Evolutionary conservation across 2,113 vertebrate species (phyloP).

Genomic region (Solea solea): DNA sequence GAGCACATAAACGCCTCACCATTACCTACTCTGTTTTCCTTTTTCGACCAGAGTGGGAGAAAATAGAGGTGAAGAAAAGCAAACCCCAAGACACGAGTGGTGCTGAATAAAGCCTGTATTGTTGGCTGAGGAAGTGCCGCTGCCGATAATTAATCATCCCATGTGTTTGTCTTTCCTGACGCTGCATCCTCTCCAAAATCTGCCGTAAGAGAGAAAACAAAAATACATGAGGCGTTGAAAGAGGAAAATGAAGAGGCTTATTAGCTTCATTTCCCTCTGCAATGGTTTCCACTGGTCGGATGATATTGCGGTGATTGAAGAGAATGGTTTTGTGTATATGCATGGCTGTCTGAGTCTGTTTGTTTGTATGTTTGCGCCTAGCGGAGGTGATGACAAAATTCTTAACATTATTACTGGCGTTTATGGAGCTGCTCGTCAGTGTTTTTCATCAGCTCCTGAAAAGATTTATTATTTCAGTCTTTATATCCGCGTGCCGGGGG

Average conservation of each 20-base stretch:
- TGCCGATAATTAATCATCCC: conserved; percentile 77
- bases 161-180: conserved; percentile 80
- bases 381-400: conserved; percentile 60
- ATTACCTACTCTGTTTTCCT: conserved; percentile 77
- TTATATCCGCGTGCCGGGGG: not conserved
- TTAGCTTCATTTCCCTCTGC: conserved; percentile 70
- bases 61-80: conserved; percentile 71
- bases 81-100: conserved; percentile 48
- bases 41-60: conserved; percentile 53
- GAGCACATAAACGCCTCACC: conserved; percentile 67
- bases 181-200: conserved; percentile 75
- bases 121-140: conserved; percentile 68
- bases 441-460: conserved; percentile 16
- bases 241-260: conserved; percentile 68
- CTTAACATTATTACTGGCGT: conserved; percentile 53
- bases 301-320: conserved; percentile 50
- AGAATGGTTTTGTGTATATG: conserved; percentile 44
- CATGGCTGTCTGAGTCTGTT: conserved; percentile 34
- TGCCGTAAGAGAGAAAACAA: conserved; percentile 78
- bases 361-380: conserved; percentile 56
- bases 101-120: conserved; percentile 68
- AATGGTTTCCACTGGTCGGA: conserved; percentile 60
- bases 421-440: conserved; percentile 32
- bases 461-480: conserved; percentile 12
- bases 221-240: conserved; percentile 66